phyloP scores from a whole-genome alignment of 1,140 invertebrate genomes.

The Drosophila chauvacae region DNA sequence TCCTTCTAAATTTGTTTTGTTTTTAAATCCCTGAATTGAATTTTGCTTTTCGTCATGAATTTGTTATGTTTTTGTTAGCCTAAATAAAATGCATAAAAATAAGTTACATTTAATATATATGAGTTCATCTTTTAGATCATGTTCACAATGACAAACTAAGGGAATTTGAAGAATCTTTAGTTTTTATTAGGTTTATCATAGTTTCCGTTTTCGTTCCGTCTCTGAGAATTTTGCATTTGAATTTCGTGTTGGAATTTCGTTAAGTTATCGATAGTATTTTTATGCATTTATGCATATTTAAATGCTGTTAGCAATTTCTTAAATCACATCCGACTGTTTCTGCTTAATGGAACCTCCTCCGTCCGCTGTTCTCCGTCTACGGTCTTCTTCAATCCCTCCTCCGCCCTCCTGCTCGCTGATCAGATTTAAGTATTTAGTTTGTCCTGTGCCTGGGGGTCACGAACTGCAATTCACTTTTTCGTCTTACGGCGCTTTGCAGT shows the following conservation, averaged over 20 bases:
- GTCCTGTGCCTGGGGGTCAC: constrained; percentile 47
- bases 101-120: constrained; percentile 65
- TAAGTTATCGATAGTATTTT: constrained; percentile 70
- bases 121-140: constrained; percentile 76
- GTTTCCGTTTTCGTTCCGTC: constrained; percentile 30
- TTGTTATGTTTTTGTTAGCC: constrained; percentile 72
- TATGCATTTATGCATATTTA: constrained; percentile 80
- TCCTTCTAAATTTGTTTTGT: constrained; percentile 34
- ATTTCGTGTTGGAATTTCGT: constrained; percentile 50
- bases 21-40: constrained; percentile 83
- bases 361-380: background rate
- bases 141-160: constrained; percentile 75
- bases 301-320: constrained; percentile 81
- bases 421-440: constrained; percentile 43
- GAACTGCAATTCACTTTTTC: constrained; percentile 83
- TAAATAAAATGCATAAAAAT: constrained; percentile 83
- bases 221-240: constrained; percentile 54
- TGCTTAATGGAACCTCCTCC: constrained; percentile 52
- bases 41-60: constrained; percentile 79
- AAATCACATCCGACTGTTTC: constrained; percentile 81
- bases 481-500: constrained; percentile 84
- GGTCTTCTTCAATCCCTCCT: background rate
- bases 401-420: constrained; percentile 20
- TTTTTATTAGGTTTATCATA: constrained; percentile 7
- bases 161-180: constrained; percentile 55